Evolutionary conservation across 2,113 vertebrate genomes (phyloP).

Genomic region (Odontophorus gujanensis): DNA sequence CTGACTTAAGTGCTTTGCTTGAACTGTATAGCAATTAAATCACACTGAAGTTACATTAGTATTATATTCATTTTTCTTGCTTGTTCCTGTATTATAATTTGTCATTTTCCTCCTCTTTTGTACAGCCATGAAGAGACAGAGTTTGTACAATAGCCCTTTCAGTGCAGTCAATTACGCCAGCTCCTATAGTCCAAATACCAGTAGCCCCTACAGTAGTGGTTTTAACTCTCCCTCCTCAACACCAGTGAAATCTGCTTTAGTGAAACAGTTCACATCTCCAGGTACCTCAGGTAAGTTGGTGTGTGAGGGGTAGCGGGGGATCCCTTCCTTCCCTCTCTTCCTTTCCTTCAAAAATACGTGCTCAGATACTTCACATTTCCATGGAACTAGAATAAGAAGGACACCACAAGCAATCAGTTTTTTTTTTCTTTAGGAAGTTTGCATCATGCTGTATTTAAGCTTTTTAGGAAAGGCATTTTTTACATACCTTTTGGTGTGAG

Average conservation of each 20-base stretch:
- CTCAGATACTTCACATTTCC: neutral
- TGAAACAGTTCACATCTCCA: slow-evolving; percentile 91
- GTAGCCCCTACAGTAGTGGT: slow-evolving; percentile 94
- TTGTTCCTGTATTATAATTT: neutral
- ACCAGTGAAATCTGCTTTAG: slow-evolving; percentile 87
- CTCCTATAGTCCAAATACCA: slow-evolving; percentile 90
- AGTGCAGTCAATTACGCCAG: slow-evolving; percentile 84
- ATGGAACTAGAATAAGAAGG: neutral
- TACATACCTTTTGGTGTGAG: neutral
- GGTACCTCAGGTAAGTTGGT: slow-evolving; percentile 84
- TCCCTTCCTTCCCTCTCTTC: neutral
- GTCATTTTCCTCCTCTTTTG: neutral
- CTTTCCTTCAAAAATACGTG: neutral
- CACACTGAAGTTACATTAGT: neutral
- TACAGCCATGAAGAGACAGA: slow-evolving; percentile 91
- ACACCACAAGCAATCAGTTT: neutral
- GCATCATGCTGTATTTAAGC: neutral
- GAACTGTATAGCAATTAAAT: neutral
- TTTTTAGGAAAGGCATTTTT: neutral
- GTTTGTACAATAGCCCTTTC: slow-evolving; percentile 91
- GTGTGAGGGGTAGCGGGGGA: neutral
- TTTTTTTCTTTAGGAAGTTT: neutral
- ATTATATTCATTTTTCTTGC: neutral
- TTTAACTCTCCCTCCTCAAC: slow-evolving; percentile 96
- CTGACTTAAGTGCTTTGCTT: neutral